These are phyloP conservation scores for Eurypyga helias DNA, from an alignment of 2,113 vertebrate genomes.

Conservation along the genomic window DNA sequence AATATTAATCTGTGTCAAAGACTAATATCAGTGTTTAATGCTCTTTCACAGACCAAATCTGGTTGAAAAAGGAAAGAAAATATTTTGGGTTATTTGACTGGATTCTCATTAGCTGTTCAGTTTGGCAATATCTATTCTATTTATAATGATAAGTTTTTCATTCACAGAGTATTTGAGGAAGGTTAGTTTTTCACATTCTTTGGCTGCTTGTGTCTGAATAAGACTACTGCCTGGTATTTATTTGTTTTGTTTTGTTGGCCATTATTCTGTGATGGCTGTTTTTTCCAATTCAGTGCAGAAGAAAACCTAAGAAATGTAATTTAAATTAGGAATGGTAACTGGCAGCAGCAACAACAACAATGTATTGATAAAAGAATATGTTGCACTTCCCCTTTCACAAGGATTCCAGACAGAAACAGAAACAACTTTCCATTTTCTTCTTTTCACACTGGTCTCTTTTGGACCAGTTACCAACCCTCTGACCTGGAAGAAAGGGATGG, in stretches of 20 bases:
- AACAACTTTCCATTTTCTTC: neutral
- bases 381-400: neutral
- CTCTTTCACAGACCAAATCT: neutral
- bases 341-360: neutral
- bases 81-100: neutral
- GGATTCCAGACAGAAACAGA: neutral
- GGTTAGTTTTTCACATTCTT: neutral
- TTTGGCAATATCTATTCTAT: neutral
- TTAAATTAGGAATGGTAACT: neutral
- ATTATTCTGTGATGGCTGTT: neutral
- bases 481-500: too few relatives aligned
- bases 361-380: neutral
- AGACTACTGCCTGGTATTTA: neutral
- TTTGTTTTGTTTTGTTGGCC: neutral
- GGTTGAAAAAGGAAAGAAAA: neutral
- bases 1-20: neutral
- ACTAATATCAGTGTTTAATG: neutral
- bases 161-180: neutral
- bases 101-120: neutral
- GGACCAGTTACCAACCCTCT: too few relatives aligned
- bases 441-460: too few relatives aligned
- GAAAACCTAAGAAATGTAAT: neutral
- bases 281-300: neutral
- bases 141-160: neutral
- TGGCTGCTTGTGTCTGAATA: rapidly evolving